These are phyloP conservation scores for Tragelaphus buxtoni DNA, from an alignment of 2,113 vertebrate genomes.

Conservation along the genomic window DNA sequence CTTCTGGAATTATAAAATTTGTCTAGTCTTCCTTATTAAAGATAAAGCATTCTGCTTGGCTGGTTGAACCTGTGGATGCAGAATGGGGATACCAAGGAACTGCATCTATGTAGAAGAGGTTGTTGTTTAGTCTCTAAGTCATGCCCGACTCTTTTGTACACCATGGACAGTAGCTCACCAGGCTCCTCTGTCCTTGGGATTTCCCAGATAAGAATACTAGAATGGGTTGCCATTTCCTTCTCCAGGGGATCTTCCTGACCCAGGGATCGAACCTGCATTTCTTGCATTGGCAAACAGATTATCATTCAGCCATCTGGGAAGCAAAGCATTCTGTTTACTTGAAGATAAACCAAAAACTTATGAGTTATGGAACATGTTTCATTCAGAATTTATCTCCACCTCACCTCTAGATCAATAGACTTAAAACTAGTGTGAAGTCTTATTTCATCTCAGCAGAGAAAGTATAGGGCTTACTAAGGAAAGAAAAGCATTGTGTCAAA, in stretches of 20 bases:
- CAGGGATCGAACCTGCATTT: background rate
- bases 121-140: background rate
- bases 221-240: background rate
- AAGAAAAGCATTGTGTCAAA: background rate
- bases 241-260: background rate
- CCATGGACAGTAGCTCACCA: background rate
- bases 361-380: background rate
- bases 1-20: background rate
- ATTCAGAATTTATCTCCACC: background rate
- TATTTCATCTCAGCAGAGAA: background rate
- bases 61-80: background rate
- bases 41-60: background rate
- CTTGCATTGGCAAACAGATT: background rate
- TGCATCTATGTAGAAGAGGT: rapidly evolving
- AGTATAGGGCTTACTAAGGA: background rate
- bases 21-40: background rate
- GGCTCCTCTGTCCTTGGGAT: background rate
- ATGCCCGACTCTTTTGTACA: background rate
- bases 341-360: background rate
- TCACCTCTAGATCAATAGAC: background rate
- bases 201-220: background rate
- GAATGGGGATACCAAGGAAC: background rate
- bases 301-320: background rate
- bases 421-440: background rate
- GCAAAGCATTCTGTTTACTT: background rate